Evolutionary conservation across 2,113 vertebrate genomes (phyloP).

Genomic region (Theristicus caerulescens): DNA sequence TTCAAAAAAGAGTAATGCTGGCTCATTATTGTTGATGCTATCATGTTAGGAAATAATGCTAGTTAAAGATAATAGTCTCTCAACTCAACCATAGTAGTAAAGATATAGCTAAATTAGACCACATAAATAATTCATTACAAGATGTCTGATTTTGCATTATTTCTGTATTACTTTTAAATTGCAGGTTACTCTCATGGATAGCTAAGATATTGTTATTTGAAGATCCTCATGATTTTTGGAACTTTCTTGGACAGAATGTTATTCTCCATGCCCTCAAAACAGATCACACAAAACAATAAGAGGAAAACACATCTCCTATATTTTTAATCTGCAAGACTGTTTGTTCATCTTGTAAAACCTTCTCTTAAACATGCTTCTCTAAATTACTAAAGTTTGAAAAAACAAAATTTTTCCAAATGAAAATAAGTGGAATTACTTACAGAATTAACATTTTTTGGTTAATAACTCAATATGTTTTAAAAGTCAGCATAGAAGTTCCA

Average conservation of each 20-base stretch:
- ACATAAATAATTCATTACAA: constrained; percentile 30
- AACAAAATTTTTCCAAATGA: background rate
- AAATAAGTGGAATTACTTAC: background rate
- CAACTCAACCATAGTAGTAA: background rate
- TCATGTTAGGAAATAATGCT: background rate
- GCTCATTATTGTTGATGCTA: background rate
- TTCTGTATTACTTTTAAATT: constrained; percentile 23
- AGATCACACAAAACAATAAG: background rate
- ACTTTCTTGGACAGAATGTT: background rate
- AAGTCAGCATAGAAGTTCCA: background rate
- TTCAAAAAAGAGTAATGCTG: background rate
- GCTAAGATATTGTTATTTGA: background rate
- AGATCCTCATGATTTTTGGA: background rate
- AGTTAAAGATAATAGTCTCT: constrained; percentile 24
- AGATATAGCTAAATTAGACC: constrained; percentile 24
- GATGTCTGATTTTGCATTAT: background rate
- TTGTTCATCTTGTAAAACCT: background rate
- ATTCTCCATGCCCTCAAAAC: background rate
- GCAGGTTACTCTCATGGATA: background rate
- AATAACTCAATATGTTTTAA: background rate
- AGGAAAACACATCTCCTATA: background rate
- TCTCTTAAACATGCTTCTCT: background rate
- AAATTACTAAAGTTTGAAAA: background rate
- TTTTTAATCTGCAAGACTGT: background rate
- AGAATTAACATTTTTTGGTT: background rate